A percentile compares a stretch with the other conserved stretches of the same genome.
These are phyloP conservation scores for Quadroppia sp. DNA, from an alignment of 2,888 invertebrate genomes.

Conservation along the genomic window DNA sequence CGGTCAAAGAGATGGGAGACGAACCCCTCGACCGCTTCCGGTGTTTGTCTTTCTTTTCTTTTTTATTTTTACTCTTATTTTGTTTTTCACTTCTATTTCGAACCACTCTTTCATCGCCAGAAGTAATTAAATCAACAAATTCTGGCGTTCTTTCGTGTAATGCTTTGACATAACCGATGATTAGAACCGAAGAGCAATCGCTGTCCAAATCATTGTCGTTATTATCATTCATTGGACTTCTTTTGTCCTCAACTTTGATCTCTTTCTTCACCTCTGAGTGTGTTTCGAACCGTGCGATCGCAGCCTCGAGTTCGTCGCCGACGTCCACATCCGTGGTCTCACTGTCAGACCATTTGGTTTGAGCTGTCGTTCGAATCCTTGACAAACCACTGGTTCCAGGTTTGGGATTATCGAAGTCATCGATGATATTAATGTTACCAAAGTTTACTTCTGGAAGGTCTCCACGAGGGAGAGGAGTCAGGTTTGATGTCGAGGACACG, in stretches of 20 bases:
- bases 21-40: background rate
- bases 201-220: background rate
- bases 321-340: conserved; percentile 39
- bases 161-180: conserved; percentile 65
- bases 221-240: background rate
- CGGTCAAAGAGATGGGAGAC: background rate
- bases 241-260: background rate
- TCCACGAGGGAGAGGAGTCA: background rate
- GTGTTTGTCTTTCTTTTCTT: conserved; percentile 19
- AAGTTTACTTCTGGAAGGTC: conserved; percentile 5
- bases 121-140: conserved; percentile 58
- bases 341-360: conserved; percentile 17
- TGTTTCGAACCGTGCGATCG: conserved; percentile 11
- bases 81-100: background rate
- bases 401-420: conserved; percentile 39
- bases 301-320: conserved; percentile 17
- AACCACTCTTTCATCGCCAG: background rate
- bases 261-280: conserved; percentile 11
- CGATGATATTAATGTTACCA: conserved; percentile 28
- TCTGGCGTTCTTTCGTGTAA: conserved; percentile 65
- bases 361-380: background rate
- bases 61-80: conserved; percentile 3
- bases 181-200: conserved; percentile 55
- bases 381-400: conserved; percentile 40
- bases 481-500: background rate